phyloP scores from a whole-genome alignment of 2,797 vertebrate genomes.

The Acrossocheilus wenchowensis region DNA sequence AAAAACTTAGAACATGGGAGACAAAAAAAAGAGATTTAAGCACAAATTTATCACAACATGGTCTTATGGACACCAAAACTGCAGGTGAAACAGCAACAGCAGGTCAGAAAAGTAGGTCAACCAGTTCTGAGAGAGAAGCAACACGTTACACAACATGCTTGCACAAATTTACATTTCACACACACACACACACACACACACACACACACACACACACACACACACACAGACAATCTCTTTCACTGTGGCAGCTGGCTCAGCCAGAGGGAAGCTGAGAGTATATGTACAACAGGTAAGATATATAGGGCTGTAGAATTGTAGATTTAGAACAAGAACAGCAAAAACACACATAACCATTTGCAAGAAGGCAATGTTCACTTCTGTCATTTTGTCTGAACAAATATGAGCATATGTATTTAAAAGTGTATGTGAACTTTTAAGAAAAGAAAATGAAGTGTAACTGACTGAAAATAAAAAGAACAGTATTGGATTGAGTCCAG shows the following conservation, averaged over 20 bases:
- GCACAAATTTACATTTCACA: not conserved
- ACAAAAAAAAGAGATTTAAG: not conserved
- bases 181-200: not conserved
- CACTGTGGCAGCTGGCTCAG: not conserved
- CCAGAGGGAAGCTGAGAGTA: not conserved
- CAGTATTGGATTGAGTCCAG: not conserved
- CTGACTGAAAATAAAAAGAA: not conserved
- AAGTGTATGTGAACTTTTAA: not conserved
- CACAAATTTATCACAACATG: not conserved
- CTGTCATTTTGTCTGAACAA: not conserved
- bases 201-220: too few species aligned
- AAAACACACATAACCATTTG: not conserved
- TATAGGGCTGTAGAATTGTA: not conserved
- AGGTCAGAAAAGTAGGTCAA: conserved; percentile 15
- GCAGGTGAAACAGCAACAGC: not conserved
- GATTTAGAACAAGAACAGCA: not conserved
- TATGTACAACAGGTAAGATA: not conserved
- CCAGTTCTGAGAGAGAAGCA: conserved; percentile 3
- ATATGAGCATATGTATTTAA: not conserved
- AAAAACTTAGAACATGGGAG: not conserved
- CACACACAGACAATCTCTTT: not conserved
- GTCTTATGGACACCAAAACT: not conserved
- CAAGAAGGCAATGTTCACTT: not conserved
- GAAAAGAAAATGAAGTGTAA: not conserved
- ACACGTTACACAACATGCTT: conserved; percentile 9